A percentile compares a stretch with the other conserved stretches of the same genome.
Conservation (phyloP, 2,113 vertebrate genomes). For the Odobenus rosmarus region DNA sequence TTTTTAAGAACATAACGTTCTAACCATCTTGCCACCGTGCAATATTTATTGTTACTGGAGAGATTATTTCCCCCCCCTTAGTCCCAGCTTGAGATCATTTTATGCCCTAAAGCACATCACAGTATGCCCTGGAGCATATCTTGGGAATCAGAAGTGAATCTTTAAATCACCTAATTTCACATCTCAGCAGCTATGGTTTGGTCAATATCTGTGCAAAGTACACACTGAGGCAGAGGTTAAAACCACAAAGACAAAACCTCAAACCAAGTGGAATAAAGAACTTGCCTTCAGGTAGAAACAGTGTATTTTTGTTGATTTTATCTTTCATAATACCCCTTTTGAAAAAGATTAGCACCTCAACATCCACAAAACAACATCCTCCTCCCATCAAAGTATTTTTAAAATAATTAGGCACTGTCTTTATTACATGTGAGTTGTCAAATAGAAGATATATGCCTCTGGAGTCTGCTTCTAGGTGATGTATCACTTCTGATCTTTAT, state of each 20-base stretch:
- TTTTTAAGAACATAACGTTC: conserved; percentile 5
- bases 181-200: conserved; percentile 67
- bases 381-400: conserved; percentile 47
- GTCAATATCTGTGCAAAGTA: conserved; percentile 65
- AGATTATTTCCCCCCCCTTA: not conserved
- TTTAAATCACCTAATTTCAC: conserved; percentile 77
- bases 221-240: conserved; percentile 68
- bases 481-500: conserved; percentile 54
- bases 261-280: conserved; percentile 55
- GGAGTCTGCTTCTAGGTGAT: conserved; percentile 27
- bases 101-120: conserved; percentile 67
- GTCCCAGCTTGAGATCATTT: conserved; percentile 64
- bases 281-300: not conserved
- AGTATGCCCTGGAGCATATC: conserved; percentile 57
- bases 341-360: not conserved
- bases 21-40: not conserved
- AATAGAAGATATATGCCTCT: not conserved
- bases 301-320: conserved; percentile 9
- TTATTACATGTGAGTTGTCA: conserved; percentile 37
- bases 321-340: conserved; percentile 22
- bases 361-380: not conserved
- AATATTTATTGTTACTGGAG: conserved; percentile 61
- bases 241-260: conserved; percentile 66
- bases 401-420: conserved; percentile 60
- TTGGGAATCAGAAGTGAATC: conserved; percentile 70